These are phyloP conservation scores for Sialia sialis DNA, from an alignment of 2,113 vertebrate species.

Conservation along the genomic window DNA sequence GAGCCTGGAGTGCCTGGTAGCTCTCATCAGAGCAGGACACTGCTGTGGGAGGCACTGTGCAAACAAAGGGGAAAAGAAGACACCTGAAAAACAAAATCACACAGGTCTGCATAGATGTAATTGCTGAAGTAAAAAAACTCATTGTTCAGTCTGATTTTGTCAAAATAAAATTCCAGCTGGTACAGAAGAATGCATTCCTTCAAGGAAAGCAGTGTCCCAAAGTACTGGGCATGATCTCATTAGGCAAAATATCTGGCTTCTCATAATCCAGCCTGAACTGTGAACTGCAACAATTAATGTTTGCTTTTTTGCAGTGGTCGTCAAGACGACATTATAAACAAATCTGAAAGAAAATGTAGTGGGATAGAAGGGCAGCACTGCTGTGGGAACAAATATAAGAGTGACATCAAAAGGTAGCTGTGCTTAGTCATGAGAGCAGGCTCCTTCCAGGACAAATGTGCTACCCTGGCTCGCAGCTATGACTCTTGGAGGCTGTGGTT, in stretches of 20 bases:
- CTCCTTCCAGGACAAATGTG: not conserved
- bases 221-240: not conserved
- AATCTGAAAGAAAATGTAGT: not conserved
- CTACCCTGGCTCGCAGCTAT: not conserved
- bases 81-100: not conserved
- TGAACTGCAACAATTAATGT: not conserved
- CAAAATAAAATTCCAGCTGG: not conserved
- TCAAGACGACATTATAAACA: not conserved
- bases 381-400: not conserved
- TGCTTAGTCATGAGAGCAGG: not conserved
- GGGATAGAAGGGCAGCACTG: not conserved
- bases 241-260: not conserved
- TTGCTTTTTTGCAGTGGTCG: not conserved
- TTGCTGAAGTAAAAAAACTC: not conserved
- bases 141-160: not conserved
- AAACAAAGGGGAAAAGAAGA: not conserved
- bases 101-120: not conserved
- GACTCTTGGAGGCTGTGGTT: not conserved
- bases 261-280: not conserved
- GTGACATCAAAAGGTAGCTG: not conserved
- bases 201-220: not conserved
- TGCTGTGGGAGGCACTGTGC: not conserved
- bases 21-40: not conserved
- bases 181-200: not conserved
- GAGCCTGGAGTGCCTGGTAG: not conserved